Conservation (phyloP, 2,888 invertebrate species). For the Pachydiplax longipennis region DNA sequence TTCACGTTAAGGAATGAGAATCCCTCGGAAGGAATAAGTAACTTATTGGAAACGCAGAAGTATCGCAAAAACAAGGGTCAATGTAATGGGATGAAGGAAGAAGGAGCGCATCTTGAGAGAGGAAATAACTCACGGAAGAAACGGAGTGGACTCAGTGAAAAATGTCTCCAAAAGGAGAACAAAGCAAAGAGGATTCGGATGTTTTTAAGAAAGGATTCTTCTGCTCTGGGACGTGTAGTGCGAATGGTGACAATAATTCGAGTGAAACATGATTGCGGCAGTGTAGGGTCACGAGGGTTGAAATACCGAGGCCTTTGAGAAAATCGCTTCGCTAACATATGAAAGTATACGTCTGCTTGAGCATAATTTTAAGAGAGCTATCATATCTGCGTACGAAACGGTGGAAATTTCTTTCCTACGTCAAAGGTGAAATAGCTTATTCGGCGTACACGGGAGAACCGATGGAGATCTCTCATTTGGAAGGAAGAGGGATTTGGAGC, state of each 20-base stretch:
- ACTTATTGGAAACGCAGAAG: background rate
- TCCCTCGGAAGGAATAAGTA: too few species aligned
- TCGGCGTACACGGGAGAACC: too few species aligned
- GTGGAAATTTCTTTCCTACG: too few species aligned
- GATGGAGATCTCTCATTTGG: too few species aligned
- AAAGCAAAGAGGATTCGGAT: background rate
- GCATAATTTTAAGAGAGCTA: background rate
- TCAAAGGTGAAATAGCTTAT: too few species aligned
- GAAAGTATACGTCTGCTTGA: too few species aligned
- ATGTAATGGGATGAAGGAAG: background rate
- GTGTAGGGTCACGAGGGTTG: background rate
- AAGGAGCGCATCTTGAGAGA: background rate
- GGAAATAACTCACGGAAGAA: background rate
- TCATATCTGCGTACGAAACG: too few species aligned
- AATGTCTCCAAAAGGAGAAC: too few species aligned
- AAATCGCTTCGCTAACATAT: too few species aligned
- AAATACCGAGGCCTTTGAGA: too few species aligned
- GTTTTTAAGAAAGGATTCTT: background rate
- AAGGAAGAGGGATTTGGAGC: too few species aligned
- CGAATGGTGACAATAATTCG: background rate
- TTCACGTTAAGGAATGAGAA: too few species aligned
- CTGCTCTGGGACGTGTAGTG: background rate
- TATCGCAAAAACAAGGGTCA: background rate
- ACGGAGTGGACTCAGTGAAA: background rate
- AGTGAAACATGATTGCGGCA: background rate